A percentile compares a stretch with the other conserved stretches of the same genome.
phyloP scores from a whole-genome alignment of 2,113 vertebrate species.

The Tragelaphus scriptus region DNA sequence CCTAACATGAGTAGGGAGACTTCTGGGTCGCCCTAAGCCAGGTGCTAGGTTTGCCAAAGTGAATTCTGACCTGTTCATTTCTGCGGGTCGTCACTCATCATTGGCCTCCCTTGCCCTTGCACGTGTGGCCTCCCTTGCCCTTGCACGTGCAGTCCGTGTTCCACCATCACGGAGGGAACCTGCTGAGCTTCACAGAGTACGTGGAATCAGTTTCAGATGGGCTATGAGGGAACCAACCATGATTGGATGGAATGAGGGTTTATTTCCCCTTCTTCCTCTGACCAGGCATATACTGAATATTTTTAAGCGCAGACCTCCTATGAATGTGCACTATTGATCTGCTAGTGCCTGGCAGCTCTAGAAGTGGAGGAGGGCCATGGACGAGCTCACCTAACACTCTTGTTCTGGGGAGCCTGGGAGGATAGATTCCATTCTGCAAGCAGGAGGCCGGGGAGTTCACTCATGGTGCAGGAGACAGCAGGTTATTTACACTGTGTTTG shows the following conservation, averaged over 20 bases:
- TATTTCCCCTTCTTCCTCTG: not conserved
- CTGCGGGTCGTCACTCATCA: not conserved
- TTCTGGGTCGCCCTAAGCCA: not conserved
- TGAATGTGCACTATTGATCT: not conserved
- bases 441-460: not conserved
- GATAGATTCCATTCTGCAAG: not conserved
- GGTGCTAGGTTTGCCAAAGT: not conserved
- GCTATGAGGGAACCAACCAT: not conserved
- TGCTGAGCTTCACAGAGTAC: not conserved
- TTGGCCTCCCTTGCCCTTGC: not conserved
- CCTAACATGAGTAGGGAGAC: not conserved
- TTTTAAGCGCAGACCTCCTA: not conserved
- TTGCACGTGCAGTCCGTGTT: not conserved
- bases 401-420: not conserved
- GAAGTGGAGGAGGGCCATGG: not conserved
- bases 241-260: not conserved
- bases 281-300: not conserved
- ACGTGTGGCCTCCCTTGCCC: not conserved
- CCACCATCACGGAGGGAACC: not conserved
- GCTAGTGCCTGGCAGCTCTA: not conserved
- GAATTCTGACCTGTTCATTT: not conserved
- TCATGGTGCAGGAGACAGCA: not conserved
- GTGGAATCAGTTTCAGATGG: not conserved
- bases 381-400: rapidly evolving
- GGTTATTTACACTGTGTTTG: not conserved